phyloP scores from a whole-genome alignment of 2,113 vertebrate species.

The Hyperoodon ampullatus region DNA sequence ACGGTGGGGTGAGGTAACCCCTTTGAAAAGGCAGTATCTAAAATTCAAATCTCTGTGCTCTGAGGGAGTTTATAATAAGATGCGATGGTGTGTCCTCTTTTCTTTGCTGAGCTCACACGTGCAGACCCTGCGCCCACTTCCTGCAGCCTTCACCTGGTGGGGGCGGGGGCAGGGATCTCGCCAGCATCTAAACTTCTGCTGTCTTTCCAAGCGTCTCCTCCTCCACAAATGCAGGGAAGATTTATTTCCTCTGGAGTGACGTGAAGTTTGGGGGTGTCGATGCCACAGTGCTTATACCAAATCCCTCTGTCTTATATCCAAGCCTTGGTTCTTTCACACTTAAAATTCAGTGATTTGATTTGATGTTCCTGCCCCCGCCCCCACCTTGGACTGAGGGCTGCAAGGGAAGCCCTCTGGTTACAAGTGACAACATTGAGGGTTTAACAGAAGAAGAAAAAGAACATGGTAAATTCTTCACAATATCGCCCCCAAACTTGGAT shows the following conservation, averaged over 20 bases:
- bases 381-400: neutral
- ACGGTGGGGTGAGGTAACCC: neutral
- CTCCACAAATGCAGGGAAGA: too few species aligned
- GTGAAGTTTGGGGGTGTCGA: neutral
- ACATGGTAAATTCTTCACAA: neutral
- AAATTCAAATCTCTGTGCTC: accelerated
- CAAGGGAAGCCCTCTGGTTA: accelerated
- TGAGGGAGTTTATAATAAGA: too few species aligned
- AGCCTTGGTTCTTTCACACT: neutral
- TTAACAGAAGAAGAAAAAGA: neutral
- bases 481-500: too few species aligned
- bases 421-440: accelerated
- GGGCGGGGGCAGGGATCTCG: neutral
- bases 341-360: neutral
- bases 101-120: neutral
- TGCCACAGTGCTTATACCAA: accelerated
- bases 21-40: neutral
- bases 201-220: neutral
- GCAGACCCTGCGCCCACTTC: neutral
- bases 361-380: neutral
- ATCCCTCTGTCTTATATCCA: neutral
- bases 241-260: neutral
- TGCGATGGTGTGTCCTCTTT: accelerated
- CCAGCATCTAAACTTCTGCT: neutral
- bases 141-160: neutral